phyloP scores from a whole-genome alignment of 2,113 vertebrate species.

The Xenus cinereus region DNA sequence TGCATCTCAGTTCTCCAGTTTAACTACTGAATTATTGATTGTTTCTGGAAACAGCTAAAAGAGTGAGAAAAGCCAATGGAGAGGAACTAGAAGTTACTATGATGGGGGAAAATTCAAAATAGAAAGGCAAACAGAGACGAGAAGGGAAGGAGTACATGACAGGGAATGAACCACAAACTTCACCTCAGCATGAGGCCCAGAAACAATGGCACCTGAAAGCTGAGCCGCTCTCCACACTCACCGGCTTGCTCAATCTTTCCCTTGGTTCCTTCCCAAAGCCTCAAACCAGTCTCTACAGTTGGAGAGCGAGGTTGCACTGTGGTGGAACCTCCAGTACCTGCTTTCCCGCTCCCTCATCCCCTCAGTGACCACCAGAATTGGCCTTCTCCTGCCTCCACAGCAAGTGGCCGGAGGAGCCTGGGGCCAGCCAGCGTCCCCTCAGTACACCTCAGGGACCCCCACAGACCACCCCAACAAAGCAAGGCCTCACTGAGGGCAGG shows the following conservation, averaged over 20 bases:
- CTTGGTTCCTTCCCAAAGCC: not conserved
- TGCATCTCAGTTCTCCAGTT: not conserved
- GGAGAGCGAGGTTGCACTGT: fast-evolving
- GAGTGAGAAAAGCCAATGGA: not conserved
- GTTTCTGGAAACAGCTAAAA: not conserved
- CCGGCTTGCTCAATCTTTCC: fast-evolving
- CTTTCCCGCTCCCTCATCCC: not conserved
- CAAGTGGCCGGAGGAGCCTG: fast-evolving
- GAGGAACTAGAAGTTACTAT: not conserved
- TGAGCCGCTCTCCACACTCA: not conserved
- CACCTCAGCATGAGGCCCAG: not conserved
- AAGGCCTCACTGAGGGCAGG: not conserved
- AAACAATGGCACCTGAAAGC: not conserved
- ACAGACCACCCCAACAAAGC: not conserved
- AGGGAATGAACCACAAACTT: not conserved
- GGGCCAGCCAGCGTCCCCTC: not conserved
- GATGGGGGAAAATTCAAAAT: not conserved
- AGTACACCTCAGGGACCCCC: fast-evolving
- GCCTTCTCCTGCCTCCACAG: not conserved
- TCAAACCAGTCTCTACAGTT: fast-evolving
- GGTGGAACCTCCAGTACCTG: not conserved
- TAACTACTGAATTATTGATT: not conserved
- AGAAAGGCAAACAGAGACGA: not conserved
- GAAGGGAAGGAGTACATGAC: not conserved
- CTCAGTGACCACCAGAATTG: not conserved